Evolutionary conservation across 2,888 invertebrate genomes (phyloP).

Genomic region (Autographa gamma): DNA sequence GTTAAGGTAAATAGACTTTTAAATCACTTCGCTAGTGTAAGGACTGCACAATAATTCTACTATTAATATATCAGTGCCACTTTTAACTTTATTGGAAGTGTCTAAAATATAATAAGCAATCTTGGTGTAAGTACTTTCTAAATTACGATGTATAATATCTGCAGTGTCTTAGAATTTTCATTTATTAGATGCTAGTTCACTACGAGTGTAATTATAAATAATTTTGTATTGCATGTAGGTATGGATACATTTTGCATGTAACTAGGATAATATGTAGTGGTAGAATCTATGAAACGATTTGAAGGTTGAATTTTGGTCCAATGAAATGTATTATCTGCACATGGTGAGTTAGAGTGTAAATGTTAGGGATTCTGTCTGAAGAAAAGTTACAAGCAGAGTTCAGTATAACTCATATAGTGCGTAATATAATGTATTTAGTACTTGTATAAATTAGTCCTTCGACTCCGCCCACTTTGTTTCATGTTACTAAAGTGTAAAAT

Average conservation of each 20-base stretch:
- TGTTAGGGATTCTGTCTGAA: conserved; percentile 49
- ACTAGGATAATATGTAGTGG: conserved; percentile 55
- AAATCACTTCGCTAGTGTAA: conserved; percentile 74
- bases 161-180: conserved; percentile 71
- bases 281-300: conserved; percentile 74
- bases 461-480: conserved; percentile 19
- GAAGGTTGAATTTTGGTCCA: conserved; percentile 89
- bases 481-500: not conserved
- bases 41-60: conserved; percentile 81
- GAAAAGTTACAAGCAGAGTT: conserved; percentile 40
- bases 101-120: conserved; percentile 74
- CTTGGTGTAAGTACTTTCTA: conserved; percentile 60
- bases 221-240: conserved; percentile 59
- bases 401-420: conserved; percentile 41
- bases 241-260: conserved; percentile 58
- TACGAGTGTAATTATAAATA: conserved; percentile 64
- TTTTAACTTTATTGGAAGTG: conserved; percentile 73
- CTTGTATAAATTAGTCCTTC: conserved; percentile 34
- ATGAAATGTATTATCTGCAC: conserved; percentile 85
- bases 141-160: conserved; percentile 59
- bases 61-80: conserved; percentile 83
- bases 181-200: conserved; percentile 65
- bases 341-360: conserved; percentile 80
- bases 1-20: conserved; percentile 71
- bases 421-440: conserved; percentile 34